Evolutionary conservation across 2,113 vertebrate genomes (phyloP).

Genomic region (Pygoscelis antarcticus): DNA sequence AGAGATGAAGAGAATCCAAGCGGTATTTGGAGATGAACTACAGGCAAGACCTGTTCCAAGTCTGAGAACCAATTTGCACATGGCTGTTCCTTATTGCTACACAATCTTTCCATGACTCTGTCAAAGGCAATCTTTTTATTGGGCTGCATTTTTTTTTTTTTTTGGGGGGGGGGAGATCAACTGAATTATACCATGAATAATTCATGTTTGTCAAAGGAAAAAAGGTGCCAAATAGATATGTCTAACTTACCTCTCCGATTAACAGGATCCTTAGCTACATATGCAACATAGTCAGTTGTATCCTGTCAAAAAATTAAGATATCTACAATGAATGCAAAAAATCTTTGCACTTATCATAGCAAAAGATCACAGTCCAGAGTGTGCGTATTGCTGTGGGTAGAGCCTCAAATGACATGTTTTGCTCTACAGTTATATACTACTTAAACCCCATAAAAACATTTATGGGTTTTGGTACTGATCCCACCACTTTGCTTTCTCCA

Average conservation of each 20-base stretch:
- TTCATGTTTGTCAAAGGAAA: not conserved
- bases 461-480: not conserved
- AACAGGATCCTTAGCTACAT: constrained; percentile 97
- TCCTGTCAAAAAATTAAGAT: constrained; percentile 78
- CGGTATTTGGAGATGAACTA: not conserved
- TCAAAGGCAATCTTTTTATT: not conserved
- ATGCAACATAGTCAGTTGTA: constrained; percentile 95
- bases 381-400: not conserved
- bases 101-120: not conserved
- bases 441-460: not conserved
- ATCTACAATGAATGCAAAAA: not conserved
- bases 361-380: not conserved
- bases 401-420: not conserved
- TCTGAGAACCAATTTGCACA: not conserved
- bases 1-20: not conserved
- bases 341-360: not conserved
- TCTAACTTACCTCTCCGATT: constrained; percentile 91
- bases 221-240: not conserved
- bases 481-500: not conserved
- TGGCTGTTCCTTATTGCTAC: not conserved
- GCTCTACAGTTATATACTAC: not conserved
- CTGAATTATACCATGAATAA: not conserved
- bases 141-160: not conserved
- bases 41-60: not conserved
- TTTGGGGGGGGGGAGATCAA: too few relatives aligned